A percentile compares a stretch with the other conserved stretches of the same genome.
Conservation (phyloP, 2,888 invertebrate genomes). For the Exephanes ischioxanthus region DNA sequence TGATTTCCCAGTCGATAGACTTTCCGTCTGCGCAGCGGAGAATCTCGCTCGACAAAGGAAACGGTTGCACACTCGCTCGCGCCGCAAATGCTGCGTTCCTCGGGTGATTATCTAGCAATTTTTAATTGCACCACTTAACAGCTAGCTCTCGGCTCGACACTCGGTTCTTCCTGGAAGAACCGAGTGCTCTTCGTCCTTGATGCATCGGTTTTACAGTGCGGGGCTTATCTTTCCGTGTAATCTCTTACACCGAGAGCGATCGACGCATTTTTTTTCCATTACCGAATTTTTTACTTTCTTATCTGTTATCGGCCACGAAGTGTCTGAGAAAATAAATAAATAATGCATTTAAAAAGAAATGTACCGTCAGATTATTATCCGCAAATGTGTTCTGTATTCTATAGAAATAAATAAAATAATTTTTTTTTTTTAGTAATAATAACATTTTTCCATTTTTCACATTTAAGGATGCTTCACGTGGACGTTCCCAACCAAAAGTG, state of each 20-base stretch:
- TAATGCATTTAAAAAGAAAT: too few relatives aligned
- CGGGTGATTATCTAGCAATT: constrained; percentile 52
- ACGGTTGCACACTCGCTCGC: constrained; percentile 21
- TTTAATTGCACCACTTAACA: constrained; percentile 64
- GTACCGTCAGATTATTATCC: too few relatives aligned
- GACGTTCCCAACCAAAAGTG: too few relatives aligned
- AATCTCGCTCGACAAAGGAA: constrained; percentile 41
- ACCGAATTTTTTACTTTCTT: too few relatives aligned
- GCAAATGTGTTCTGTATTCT: too few relatives aligned
- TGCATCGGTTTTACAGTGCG: not conserved
- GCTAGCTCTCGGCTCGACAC: not conserved
- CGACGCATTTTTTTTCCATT: too few relatives aligned
- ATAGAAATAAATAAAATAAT: too few relatives aligned
- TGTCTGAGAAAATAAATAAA: too few relatives aligned
- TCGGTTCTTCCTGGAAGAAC: constrained; percentile 37
- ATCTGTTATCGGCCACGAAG: too few relatives aligned
- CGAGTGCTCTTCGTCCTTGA: constrained; percentile 29
- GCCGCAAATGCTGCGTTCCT: not conserved
- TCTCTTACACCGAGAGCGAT: not conserved
- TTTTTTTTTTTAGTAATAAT: too few relatives aligned
- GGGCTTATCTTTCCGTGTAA: not conserved
- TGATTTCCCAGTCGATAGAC: not conserved
- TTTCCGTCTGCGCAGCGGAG: not conserved
- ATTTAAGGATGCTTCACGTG: too few relatives aligned
- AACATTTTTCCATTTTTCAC: too few relatives aligned